Conservation (phyloP, 1,140 invertebrate genomes). For the Chironomus tepperi region DNA sequence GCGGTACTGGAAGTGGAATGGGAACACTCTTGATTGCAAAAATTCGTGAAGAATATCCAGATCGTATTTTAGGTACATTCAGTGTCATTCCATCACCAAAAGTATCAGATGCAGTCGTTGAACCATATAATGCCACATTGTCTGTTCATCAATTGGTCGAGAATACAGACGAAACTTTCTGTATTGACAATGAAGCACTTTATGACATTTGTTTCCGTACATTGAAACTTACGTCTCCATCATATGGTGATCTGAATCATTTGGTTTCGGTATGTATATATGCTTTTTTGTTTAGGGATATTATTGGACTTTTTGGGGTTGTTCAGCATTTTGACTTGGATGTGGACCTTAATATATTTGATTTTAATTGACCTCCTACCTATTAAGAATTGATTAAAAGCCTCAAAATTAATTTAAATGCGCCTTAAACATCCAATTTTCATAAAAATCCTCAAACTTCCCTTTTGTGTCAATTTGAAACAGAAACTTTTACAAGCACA, state of each 20-base stretch:
- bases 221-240: conserved; percentile 77
- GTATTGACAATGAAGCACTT: conserved; percentile 84
- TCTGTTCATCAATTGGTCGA: conserved; percentile 83
- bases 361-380: no score
- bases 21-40: conserved; percentile 79
- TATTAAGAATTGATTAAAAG: no score
- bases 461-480: no score
- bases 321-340: no score
- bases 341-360: no score
- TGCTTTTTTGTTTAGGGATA: neutral
- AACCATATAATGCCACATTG: conserved; percentile 85
- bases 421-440: no score
- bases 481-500: no score
- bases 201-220: conserved; percentile 92
- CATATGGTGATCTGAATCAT: conserved; percentile 80
- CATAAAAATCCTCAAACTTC: no score
- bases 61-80: conserved; percentile 89
- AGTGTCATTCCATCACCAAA: conserved; percentile 87
- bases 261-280: conserved; percentile 53
- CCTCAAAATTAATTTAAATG: no score
- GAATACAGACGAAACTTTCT: conserved; percentile 83
- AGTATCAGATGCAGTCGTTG: conserved; percentile 81
- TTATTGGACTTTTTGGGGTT: neutral
- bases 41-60: conserved; percentile 81
- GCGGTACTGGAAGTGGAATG: conserved; percentile 82